phyloP scores from a whole-genome alignment of 2,113 vertebrate species.

The human (Homo sapiens) region DNA sequence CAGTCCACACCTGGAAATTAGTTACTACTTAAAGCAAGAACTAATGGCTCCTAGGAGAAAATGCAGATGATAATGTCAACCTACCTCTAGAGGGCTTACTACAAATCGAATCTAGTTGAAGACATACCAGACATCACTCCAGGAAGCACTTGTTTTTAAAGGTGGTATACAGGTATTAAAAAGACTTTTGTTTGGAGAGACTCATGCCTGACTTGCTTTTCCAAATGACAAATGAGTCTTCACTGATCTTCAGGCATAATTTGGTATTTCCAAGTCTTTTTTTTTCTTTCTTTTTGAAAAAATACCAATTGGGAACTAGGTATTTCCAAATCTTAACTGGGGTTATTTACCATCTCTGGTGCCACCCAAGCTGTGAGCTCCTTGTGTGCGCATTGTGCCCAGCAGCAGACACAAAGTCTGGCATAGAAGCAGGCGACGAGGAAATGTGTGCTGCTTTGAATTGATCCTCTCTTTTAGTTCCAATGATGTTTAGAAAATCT shows the following conservation, averaged over 20 bases:
- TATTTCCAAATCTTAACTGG: not conserved
- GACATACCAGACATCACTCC: not conserved
- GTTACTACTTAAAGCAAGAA: not conserved
- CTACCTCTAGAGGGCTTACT: constrained; percentile 57
- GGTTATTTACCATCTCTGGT: not conserved
- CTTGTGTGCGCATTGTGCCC: not conserved
- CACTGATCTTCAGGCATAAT: not conserved
- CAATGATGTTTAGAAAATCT: not conserved
- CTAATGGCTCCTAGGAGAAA: not conserved
- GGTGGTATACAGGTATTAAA: not conserved
- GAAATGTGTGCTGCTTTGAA: not conserved
- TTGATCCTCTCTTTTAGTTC: not conserved
- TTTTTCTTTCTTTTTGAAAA: too few species aligned
- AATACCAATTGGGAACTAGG: too few species aligned
- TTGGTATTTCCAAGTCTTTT: not conserved
- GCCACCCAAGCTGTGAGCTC: not conserved
- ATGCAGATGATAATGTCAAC: not conserved
- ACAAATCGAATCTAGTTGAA: not conserved
- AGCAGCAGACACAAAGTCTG: not conserved
- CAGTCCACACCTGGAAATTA: not conserved
- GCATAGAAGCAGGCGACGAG: not conserved
- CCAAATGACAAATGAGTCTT: not conserved
- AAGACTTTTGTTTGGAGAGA: not conserved
- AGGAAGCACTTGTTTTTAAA: not conserved
- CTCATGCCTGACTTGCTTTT: not conserved